phyloP scores from a whole-genome alignment of 2,113 vertebrate species.

The Ondatra zibethicus region DNA sequence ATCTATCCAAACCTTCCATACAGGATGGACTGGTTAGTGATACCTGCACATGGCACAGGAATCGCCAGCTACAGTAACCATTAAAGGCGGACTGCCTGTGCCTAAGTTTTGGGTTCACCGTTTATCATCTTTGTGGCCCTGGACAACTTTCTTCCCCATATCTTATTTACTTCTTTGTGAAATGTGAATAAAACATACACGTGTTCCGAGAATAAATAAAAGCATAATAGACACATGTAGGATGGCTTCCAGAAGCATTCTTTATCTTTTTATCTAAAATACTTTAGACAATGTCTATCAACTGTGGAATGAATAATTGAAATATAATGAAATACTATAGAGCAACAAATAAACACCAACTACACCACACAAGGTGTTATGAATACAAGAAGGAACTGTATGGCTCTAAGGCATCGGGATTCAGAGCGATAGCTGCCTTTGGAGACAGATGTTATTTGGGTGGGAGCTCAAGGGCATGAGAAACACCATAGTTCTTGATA shows the following conservation, averaged over 20 bases:
- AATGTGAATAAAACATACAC: conserved; percentile 23
- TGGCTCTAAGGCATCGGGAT: background rate
- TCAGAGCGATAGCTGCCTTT: background rate
- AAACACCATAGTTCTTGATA: background rate
- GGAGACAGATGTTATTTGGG: background rate
- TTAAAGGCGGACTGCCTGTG: background rate
- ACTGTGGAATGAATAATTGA: background rate
- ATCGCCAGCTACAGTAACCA: background rate
- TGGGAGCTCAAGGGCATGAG: background rate
- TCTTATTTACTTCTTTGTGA: background rate
- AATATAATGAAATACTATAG: background rate
- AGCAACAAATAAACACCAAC: background rate
- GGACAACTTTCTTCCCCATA: background rate
- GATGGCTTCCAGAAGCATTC: background rate
- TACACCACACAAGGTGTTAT: background rate
- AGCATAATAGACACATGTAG: background rate
- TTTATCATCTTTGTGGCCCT: background rate
- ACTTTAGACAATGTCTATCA: background rate
- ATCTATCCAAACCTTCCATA: background rate
- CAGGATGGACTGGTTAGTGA: background rate
- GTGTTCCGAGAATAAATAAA: background rate
- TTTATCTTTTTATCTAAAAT: background rate
- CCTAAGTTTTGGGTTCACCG: background rate
- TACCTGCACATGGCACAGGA: background rate
- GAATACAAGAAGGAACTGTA: background rate